phyloP scores from a whole-genome alignment of 2,797 vertebrate genomes.

The Avahi laniger region DNA sequence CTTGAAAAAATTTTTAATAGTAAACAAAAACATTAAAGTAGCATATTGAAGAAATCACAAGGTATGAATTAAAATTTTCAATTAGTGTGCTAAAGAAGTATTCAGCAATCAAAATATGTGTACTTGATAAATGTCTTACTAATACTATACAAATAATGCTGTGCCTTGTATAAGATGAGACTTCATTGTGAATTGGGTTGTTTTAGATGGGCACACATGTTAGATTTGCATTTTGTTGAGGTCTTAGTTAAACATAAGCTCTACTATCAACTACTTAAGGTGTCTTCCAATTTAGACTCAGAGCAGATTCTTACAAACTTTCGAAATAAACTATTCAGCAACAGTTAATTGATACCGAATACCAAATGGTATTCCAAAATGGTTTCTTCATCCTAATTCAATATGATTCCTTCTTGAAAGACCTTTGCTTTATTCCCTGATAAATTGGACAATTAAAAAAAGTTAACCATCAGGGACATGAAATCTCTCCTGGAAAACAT shows the following conservation, averaged over 20 bases:
- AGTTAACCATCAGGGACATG: not conserved
- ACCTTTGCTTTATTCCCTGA: not conserved
- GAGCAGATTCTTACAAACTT: not conserved
- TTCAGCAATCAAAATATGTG: not conserved
- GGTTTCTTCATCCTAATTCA: not conserved
- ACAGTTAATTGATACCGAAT: not conserved
- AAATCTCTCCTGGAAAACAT: not conserved
- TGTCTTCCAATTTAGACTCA: not conserved
- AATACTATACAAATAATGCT: not conserved
- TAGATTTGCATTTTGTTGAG: constrained; percentile 11
- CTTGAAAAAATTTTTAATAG: constrained; percentile 1
- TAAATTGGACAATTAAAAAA: constrained; percentile 11
- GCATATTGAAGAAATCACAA: not conserved
- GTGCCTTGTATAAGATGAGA: not conserved
- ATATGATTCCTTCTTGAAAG: constrained; percentile 17
- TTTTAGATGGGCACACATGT: not conserved
- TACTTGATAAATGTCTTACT: not conserved
- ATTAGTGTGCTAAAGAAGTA: not conserved
- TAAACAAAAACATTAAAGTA: not conserved
- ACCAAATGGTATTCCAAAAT: not conserved
- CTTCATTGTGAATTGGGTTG: not conserved
- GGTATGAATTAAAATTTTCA: not conserved
- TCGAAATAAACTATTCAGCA: not conserved
- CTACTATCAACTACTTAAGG: not conserved
- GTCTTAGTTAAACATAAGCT: not conserved